These are phyloP conservation scores for Drosophila meridiana DNA, from an alignment of 2,888 invertebrate species.

Conservation along the genomic window DNA sequence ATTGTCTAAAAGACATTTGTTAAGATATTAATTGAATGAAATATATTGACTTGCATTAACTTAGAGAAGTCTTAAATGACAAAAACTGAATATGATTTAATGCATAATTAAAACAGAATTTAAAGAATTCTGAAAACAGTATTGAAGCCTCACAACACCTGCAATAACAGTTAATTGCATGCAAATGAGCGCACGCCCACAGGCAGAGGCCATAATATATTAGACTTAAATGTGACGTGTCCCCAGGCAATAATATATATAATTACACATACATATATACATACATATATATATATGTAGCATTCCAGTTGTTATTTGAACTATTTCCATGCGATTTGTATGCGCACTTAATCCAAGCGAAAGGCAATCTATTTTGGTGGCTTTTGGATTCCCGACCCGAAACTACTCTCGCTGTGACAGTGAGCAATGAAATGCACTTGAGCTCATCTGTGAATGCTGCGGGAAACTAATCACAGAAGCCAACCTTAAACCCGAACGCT, in stretches of 20 bases:
- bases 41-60: neutral
- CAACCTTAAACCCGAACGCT: constrained; percentile 27
- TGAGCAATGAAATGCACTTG: constrained; percentile 78
- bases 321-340: constrained; percentile 53
- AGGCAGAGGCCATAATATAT: neutral
- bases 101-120: neutral
- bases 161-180: neutral
- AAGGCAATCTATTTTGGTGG: constrained; percentile 59
- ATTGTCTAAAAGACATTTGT: neutral
- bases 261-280: constrained; percentile 21
- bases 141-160: neutral
- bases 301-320: constrained; percentile 28
- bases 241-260: constrained; percentile 41
- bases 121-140: neutral
- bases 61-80: neutral
- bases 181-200: neutral
- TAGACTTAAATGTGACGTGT: constrained; percentile 7
- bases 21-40: neutral
- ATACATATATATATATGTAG: neutral
- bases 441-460: constrained; percentile 53
- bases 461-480: constrained; percentile 68
- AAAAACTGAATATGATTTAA: neutral
- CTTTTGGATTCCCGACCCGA: constrained; percentile 15
- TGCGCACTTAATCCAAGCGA: constrained; percentile 57
- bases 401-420: constrained; percentile 55